Evolutionary conservation across 2,113 vertebrate genomes (phyloP).

Genomic region (Puntigrus tetrazona): DNA sequence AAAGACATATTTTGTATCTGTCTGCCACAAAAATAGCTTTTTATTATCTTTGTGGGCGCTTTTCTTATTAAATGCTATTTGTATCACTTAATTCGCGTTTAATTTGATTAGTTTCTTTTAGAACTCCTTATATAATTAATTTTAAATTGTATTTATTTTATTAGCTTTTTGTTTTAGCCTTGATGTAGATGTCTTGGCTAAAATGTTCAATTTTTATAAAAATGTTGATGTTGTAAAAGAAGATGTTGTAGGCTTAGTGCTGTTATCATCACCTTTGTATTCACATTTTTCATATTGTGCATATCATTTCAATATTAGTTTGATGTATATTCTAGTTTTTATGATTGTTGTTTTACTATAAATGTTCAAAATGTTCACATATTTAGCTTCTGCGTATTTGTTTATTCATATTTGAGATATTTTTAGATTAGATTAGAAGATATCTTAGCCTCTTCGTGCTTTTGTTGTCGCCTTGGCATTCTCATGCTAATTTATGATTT

Average conservation of each 20-base stretch:
- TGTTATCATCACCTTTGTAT: not conserved
- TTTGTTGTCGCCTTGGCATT: not conserved
- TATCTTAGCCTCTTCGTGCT: not conserved
- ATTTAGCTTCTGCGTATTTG: not conserved
- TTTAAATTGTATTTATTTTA: too few species aligned
- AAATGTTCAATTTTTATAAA: not conserved
- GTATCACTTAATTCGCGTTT: not conserved
- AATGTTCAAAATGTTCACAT: not conserved
- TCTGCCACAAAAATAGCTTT: not conserved
- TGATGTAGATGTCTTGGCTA: not conserved
- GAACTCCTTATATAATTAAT: too few species aligned
- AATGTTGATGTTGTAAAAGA: not conserved
- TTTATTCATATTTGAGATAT: slow-evolving; percentile 5
- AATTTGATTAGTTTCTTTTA: not conserved
- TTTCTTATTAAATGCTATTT: not conserved
- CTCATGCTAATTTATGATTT: not conserved
- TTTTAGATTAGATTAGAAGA: not conserved
- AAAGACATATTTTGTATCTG: not conserved
- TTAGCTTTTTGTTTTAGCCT: too few species aligned
- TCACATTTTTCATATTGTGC: not conserved
- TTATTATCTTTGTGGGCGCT: not conserved
- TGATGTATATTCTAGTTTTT: not conserved
- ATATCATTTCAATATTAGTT: not conserved
- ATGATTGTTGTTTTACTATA: not conserved
- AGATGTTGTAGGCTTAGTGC: not conserved